phyloP scores from a whole-genome alignment of 2,113 vertebrate genomes.

The Ovibos moschatus region DNA sequence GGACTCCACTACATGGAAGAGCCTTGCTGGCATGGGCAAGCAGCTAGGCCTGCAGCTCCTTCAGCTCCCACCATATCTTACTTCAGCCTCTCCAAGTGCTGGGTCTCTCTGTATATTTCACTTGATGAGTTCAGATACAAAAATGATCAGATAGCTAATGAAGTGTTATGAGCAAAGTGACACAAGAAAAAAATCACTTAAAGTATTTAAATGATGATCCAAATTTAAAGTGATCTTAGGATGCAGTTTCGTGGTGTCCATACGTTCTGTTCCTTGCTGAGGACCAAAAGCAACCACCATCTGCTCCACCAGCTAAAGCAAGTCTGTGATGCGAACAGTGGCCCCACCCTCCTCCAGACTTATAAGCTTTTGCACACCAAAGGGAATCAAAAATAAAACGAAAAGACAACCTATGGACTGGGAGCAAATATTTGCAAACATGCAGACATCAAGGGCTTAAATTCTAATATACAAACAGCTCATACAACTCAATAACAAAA shows the following conservation, averaged over 20 bases:
- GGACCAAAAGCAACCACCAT: not conserved
- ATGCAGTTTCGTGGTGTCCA: not conserved
- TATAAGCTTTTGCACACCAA: not conserved
- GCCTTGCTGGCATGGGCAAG: not conserved
- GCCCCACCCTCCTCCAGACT: not conserved
- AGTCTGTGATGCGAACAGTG: not conserved
- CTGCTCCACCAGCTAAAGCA: not conserved
- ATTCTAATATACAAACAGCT: not conserved
- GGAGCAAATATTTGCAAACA: not conserved
- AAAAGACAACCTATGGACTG: not conserved
- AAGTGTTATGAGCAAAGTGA: not conserved
- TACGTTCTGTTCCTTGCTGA: not conserved
- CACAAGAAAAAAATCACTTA: slow-evolving; percentile 5
- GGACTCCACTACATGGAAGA: not conserved
- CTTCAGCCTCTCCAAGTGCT: not conserved
- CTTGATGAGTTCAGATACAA: not conserved
- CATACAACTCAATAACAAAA: not conserved
- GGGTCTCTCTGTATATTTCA: not conserved
- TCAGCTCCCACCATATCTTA: not conserved
- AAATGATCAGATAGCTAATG: not conserved
- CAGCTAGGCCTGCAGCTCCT: not conserved
- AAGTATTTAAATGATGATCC: not conserved
- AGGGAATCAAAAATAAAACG: not conserved
- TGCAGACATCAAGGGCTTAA: not conserved
- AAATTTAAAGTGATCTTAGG: not conserved